Evolutionary conservation across 2,113 vertebrate species (phyloP), one percentile per base, ranked within the genome.

Genomic region (Rhinoptilus africanus): DNA sequence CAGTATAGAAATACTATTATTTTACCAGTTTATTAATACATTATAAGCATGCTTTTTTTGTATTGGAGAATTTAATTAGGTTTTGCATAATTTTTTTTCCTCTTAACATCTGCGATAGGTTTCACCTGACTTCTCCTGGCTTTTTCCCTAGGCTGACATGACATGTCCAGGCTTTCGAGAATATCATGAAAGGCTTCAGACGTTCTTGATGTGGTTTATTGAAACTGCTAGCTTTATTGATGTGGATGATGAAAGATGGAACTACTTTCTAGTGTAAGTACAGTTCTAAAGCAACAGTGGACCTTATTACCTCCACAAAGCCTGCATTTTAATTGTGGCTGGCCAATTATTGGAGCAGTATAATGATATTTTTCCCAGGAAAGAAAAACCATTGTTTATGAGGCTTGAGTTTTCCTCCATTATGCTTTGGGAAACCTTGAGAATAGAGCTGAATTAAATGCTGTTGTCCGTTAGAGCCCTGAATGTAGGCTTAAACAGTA

Each of bases 161-260:
- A 98, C 98, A 97, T 99, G 98, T 98, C 98, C 98, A 80, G 99
- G 99, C 97, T 99, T 99, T 99, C 98, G 97, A 98, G 99, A 99
- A 98, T 99, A 99, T 98, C 99, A 99, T 97, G 98, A 99, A 98
- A 99, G 99, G 97, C 98, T 99, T 98, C 99, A 99, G 98, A 99
- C 99, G 81, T 99, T 99, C 98, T 99, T 99, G 98, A 99, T 99
- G 99, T 99, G 99, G 99, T 99, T 99, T 98, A 99, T 99, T 97
- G 99, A 99, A 98, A 99, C 99, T 45, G 99, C 99, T 98, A 99
- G 99, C 97, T 99, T 99, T 99, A 99, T 99, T 98, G 99, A 99
- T 93, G 98, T 99, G 95, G 99, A 99, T 95, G 99, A 99, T 97
- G 99, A 99, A 98, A 99, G 98, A 98, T 99, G 99, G 99, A 99